phyloP scores from a whole-genome alignment of 2,888 invertebrate genomes.

The Chloroclystis v-ata region DNA sequence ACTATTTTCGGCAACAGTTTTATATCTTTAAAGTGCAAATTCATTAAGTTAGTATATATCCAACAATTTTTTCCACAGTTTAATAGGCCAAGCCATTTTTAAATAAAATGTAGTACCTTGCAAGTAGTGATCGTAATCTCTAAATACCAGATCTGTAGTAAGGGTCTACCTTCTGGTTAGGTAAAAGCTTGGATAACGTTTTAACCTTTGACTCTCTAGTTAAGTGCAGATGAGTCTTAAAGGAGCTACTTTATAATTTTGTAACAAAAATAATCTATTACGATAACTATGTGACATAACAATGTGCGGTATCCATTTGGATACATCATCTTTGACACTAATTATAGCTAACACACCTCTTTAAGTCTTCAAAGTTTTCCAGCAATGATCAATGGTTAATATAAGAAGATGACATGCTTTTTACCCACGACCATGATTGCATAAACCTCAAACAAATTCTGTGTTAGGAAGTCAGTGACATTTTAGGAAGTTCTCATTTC shows the following conservation, averaged over 20 bases:
- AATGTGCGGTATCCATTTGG: neutral
- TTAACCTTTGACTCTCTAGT: conserved; percentile 1
- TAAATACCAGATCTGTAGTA: no score
- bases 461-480: conserved; percentile 25
- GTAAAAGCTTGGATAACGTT: neutral
- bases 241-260: neutral
- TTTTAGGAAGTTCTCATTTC: conserved; percentile 27
- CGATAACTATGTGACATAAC: conserved; percentile 7
- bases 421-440: conserved; percentile 23
- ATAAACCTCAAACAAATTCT: conserved; percentile 24
- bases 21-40: no score
- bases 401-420: conserved; percentile 21
- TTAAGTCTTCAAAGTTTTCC: conserved; percentile 13
- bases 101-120: no score
- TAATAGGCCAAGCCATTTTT: no score
- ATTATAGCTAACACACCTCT: conserved; percentile 11
- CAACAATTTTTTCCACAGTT: no score
- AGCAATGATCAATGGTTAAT: conserved; percentile 10
- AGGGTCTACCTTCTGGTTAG: neutral
- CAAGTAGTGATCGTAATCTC: no score
- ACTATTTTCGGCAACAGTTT: no score
- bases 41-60: no score
- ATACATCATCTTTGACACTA: conserved; percentile 22
- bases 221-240: neutral
- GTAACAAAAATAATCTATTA: neutral